Conservation (phyloP, 37 sponge, comb jelly and placozoan species). For the Eunapius fragilis region DNA sequence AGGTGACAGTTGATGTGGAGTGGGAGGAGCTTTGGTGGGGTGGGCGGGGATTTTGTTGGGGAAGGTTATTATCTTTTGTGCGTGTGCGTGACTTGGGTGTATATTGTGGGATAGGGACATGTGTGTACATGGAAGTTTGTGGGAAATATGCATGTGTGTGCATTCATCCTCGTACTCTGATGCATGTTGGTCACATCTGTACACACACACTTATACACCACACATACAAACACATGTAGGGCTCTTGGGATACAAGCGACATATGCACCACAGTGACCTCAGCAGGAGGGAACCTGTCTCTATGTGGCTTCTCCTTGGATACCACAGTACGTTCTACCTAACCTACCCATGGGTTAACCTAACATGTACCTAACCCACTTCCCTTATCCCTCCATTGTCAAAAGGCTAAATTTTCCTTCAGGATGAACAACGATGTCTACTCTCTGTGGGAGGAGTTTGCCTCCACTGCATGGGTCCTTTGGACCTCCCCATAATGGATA, state of each 20-base stretch:
- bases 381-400: background rate
- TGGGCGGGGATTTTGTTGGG: background rate
- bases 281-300: conserved; percentile 11
- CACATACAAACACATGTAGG: no score
- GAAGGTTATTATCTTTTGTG: background rate
- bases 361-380: no score
- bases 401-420: background rate
- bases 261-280: background rate
- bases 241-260: background rate
- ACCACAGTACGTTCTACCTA: background rate
- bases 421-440: background rate
- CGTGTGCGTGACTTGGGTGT: background rate
- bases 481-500: background rate
- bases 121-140: no score
- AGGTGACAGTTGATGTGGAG: background rate
- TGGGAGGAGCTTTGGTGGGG: no score
- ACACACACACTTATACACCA: no score
- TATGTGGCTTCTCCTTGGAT: conserved; percentile 8
- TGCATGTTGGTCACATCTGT: no score
- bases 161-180: no score
- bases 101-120: no score
- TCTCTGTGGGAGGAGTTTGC: conserved; percentile 17
- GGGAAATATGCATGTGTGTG: no score
- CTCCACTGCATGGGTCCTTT: background rate
- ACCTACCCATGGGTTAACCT: no score